A percentile compares a stretch with the other conserved stretches of the same genome.
Conservation (phyloP, 2,113 vertebrate genomes). For the Callipepla squamata region DNA sequence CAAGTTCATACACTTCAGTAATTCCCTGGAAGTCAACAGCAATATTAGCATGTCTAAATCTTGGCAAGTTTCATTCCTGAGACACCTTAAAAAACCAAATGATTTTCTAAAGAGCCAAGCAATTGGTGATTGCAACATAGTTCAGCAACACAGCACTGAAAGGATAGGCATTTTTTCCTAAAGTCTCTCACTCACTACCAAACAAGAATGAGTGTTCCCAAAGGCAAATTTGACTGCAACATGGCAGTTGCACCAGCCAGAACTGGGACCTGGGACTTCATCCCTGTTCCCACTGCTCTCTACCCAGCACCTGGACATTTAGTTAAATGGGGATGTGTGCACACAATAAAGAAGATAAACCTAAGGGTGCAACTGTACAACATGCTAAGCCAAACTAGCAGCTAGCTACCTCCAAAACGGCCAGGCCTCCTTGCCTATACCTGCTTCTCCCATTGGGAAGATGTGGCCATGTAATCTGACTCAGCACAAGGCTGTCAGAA, state of each 20-base stretch:
- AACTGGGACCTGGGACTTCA: neutral
- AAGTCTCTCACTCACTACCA: neutral
- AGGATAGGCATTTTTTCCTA: neutral
- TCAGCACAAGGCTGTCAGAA: neutral
- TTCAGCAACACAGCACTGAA: neutral
- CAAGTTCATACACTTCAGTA: neutral
- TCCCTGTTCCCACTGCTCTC: neutral
- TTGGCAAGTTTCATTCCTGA: neutral
- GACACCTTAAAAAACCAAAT: neutral
- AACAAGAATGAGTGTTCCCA: neutral
- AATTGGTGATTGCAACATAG: neutral
- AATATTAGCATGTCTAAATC: neutral
- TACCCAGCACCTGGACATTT: accelerated
- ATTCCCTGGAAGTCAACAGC: neutral
- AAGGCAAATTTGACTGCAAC: accelerated
- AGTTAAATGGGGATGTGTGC: neutral
- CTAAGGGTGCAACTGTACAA: accelerated
- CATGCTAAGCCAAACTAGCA: neutral
- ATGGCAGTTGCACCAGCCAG: neutral
- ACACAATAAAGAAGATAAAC: neutral
- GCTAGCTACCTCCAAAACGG: neutral
- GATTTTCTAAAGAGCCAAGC: neutral
- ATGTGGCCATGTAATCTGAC: neutral
- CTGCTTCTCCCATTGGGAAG: neutral
- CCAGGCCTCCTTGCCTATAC: neutral